phyloP scores from a whole-genome alignment of 2,888 invertebrate genomes.

The Drosophila mimica region DNA sequence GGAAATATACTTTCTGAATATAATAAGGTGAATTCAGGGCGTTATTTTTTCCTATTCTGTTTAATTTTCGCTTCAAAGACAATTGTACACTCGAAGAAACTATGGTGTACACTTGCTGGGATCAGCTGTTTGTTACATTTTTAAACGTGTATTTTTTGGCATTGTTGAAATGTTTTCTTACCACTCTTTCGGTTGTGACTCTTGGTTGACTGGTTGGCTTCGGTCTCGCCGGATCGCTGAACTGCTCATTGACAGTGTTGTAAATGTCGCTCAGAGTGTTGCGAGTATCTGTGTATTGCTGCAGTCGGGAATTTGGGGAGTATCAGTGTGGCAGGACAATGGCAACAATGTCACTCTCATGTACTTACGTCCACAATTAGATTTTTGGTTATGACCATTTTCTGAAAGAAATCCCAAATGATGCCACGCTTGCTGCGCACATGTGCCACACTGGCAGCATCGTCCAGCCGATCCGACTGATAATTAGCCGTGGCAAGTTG shows the following conservation, averaged over 20 bases:
- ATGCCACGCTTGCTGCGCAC: slow-evolving; percentile 77
- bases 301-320: background rate
- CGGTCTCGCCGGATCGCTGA: slow-evolving; percentile 81
- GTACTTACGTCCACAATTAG: slow-evolving; percentile 81
- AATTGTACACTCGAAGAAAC: background rate
- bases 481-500: slow-evolving; percentile 10
- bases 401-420: slow-evolving; percentile 83
- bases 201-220: slow-evolving; percentile 72
- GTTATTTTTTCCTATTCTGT: background rate
- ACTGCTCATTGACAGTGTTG: slow-evolving; percentile 82
- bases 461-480: background rate
- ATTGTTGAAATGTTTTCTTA: slow-evolving; percentile 33
- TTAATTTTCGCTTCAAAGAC: background rate
- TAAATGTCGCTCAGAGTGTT: slow-evolving; percentile 81
- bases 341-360: background rate
- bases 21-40: background rate
- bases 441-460: slow-evolving; percentile 45
- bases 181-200: slow-evolving; percentile 64
- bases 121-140: background rate
- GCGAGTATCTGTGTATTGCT: slow-evolving; percentile 85
- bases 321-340: background rate
- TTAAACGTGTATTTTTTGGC: background rate
- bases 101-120: background rate
- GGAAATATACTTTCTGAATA: background rate
- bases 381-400: slow-evolving; percentile 82